Evolutionary conservation across 2,797 vertebrate genomes (phyloP), one percentile per base, ranked within the genome.

Genomic region (Lacerta bilineata): DNA sequence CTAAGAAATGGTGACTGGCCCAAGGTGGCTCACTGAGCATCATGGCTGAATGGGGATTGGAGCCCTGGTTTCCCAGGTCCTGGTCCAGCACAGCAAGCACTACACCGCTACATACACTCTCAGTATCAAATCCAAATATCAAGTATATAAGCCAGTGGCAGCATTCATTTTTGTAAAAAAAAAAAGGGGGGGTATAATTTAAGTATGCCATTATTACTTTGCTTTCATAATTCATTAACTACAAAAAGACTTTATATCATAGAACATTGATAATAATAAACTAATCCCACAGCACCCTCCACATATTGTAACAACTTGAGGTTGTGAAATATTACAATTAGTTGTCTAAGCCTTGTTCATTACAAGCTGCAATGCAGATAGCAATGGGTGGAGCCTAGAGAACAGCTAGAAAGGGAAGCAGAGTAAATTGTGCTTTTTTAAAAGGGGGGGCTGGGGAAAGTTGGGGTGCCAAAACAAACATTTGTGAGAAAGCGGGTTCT

Each of bases 211-310:
- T 27, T 29, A 66, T 68, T 82, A 43, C 3, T 29, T 74, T 74
- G 68, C 7, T 27, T 84, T 74, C 71, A 74, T 13, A 84, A 84
- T 74, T 74, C 33, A 69, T 74, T 84, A 74, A 59, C 8, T 36
- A 27, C n/a, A 74, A 84, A 84, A 74, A 10, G 46, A 79, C 46
- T 55, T 55, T 59, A 27, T 59, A 59, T 18, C 17, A 59, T 8
- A 20, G n/a, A 59, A 33, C 15, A 13, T 23, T 50, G 20, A 33
- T 59, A 17, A 80, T 59, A n/a, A 50, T 17, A 50, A 78, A 78
- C 46, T 25, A 55, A 59, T 74, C 69, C 50, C 55, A 74, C 33
- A 84, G 55, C 17, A 75, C 75, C 13, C n/a, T 84, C 46, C 50
- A 75, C 25, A 61, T 59, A 18, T 84, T 50, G 50, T 59, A 84